Conservation (phyloP, 2,888 invertebrate species). For the Drosophila peninsularis region DNA sequence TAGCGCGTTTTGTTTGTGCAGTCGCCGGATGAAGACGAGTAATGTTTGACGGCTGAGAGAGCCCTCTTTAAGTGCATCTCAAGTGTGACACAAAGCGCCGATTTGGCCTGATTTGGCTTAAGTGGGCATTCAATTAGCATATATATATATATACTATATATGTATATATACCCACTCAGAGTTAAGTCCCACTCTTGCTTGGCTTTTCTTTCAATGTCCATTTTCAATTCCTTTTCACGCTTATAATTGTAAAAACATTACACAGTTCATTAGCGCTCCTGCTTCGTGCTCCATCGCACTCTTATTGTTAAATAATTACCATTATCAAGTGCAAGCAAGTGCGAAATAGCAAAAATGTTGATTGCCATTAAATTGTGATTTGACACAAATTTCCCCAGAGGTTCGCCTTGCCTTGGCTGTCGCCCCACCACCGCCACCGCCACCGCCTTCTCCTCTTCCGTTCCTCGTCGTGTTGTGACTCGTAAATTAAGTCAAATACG, state of each 20-base stretch:
- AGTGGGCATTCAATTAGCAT: conserved; percentile 76
- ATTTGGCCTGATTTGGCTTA: conserved; percentile 61
- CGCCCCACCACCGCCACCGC: background rate
- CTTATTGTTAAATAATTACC: conserved; percentile 72
- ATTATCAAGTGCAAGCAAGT: conserved; percentile 74
- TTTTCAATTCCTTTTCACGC: conserved; percentile 6
- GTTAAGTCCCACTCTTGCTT: conserved; percentile 1
- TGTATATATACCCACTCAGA: conserved; percentile 14
- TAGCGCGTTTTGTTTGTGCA: conserved; percentile 76
- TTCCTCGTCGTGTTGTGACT: conserved; percentile 23
- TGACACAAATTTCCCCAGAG: conserved; percentile 41
- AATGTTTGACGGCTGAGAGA: conserved; percentile 49
- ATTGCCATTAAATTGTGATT: conserved; percentile 70
- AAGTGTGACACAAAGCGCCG: conserved; percentile 62
- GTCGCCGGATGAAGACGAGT: conserved; percentile 62
- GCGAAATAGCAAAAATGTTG: conserved; percentile 63
- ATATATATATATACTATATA: conserved; percentile 25
- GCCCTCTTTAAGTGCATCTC: conserved; percentile 60
- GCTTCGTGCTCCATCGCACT: conserved; percentile 66
- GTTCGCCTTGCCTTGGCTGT: background rate
- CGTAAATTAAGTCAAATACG: conserved; percentile 58
- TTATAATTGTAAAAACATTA: conserved; percentile 61
- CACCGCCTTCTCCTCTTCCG: background rate
- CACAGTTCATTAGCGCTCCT: conserved; percentile 69
- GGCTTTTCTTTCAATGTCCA: background rate